Conservation (phyloP, 2,797 vertebrate genomes). For the Smutsia gigantea region DNA sequence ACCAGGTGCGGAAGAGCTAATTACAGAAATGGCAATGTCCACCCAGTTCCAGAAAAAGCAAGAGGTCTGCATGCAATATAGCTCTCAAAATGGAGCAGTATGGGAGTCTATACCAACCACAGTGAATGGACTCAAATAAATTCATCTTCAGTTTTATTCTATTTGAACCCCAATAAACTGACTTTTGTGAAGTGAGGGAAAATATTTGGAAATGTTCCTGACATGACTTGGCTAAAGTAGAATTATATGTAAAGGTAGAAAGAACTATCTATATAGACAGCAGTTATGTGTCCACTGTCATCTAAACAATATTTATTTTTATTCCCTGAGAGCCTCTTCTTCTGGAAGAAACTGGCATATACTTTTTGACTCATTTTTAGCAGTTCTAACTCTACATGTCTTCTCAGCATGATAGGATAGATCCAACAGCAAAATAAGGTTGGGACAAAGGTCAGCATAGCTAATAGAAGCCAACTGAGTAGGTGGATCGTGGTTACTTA, state of each 20-base stretch:
- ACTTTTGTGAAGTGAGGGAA: not conserved
- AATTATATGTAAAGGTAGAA: not conserved
- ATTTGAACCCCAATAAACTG: not conserved
- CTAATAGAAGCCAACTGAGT: not conserved
- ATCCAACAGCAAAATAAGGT: not conserved
- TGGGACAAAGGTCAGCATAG: not conserved
- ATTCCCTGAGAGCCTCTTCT: not conserved
- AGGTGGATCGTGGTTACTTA: not conserved
- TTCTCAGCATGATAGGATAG: not conserved
- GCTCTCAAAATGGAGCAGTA: not conserved
- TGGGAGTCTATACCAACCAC: not conserved
- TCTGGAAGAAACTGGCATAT: not conserved
- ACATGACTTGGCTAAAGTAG: not conserved
- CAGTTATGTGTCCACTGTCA: not conserved
- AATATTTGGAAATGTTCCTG: not conserved
- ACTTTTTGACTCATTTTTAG: constrained; percentile 52
- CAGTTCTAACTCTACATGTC: not conserved
- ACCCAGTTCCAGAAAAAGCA: not conserved
- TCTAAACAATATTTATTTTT: not conserved
- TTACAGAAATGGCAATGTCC: not conserved
- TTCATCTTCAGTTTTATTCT: not conserved
- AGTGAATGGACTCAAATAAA: not conserved
- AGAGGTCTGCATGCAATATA: not conserved
- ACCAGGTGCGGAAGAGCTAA: not conserved
- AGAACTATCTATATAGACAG: not conserved